phyloP scores from a whole-genome alignment of 1,140 invertebrate species.

The Calliphora vicina region DNA sequence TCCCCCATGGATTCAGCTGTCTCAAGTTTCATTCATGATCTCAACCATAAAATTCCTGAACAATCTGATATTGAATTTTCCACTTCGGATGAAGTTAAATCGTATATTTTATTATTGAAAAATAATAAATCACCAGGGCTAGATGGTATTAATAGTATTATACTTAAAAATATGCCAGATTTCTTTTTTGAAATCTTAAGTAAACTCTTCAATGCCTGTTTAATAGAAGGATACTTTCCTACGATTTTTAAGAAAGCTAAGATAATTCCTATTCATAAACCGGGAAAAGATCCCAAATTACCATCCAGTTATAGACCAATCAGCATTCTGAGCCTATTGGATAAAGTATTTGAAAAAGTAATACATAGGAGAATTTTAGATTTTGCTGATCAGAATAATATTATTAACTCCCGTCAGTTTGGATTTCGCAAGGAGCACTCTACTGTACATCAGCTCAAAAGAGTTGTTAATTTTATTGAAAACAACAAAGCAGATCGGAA shows the following conservation, averaged over 20 bases:
- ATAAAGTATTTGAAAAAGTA: slow-evolving; percentile 7
- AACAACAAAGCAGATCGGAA: neutral
- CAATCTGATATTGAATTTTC: neutral
- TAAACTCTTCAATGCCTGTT: neutral
- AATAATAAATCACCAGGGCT: neutral
- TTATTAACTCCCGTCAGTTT: neutral
- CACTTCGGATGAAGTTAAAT: neutral
- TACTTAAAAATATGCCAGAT: neutral
- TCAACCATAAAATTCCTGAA: neutral
- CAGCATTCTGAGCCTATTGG: neutral
- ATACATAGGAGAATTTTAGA: neutral
- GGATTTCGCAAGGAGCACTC: neutral
- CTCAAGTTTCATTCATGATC: no score
- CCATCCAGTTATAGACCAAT: neutral
- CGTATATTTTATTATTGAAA: neutral
- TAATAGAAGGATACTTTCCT: neutral
- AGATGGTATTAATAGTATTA: neutral
- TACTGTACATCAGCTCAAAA: neutral
- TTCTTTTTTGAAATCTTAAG: neutral
- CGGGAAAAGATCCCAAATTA: neutral
- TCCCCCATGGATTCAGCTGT: neutral
- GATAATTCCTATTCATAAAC: neutral
- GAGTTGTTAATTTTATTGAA: neutral
- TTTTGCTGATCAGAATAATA: neutral
- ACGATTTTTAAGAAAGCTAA: neutral